Evolutionary conservation across 2,888 invertebrate species (phyloP).

Genomic region (Apodemia duryi): DNA sequence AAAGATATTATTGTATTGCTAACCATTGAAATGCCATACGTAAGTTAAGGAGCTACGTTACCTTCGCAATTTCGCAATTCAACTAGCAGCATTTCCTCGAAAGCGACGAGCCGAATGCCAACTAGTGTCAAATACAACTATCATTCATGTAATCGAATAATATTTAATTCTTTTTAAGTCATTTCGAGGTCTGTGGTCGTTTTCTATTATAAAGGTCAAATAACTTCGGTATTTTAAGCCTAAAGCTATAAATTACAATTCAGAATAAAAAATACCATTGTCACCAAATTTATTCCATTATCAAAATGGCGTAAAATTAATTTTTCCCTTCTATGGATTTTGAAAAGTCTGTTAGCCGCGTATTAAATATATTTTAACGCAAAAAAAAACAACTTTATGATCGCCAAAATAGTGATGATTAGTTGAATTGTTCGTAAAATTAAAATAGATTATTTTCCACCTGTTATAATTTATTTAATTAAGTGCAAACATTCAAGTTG

Average conservation of each 20-base stretch:
- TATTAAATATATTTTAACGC: background rate
- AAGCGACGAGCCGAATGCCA: no score
- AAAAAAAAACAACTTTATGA: background rate
- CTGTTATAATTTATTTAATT: background rate
- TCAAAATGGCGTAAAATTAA: constrained; percentile 4
- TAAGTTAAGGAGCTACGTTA: no score
- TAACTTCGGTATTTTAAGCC: background rate
- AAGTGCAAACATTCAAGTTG: background rate
- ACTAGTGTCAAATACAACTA: no score
- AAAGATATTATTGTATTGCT: no score
- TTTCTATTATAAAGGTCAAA: background rate
- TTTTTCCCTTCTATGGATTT: background rate
- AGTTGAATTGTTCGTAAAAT: background rate
- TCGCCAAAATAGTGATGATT: background rate
- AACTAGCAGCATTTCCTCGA: no score
- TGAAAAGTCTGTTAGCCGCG: background rate
- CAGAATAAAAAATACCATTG: background rate
- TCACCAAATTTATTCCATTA: constrained; percentile 5
- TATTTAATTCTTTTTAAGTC: background rate
- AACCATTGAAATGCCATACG: no score
- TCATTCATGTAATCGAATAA: no score
- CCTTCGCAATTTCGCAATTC: no score
- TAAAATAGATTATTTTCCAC: background rate
- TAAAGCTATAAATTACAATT: background rate
- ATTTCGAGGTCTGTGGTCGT: background rate